Evolutionary conservation across 2,797 vertebrate species (phyloP).

Genomic region (Labeo calbasu): DNA sequence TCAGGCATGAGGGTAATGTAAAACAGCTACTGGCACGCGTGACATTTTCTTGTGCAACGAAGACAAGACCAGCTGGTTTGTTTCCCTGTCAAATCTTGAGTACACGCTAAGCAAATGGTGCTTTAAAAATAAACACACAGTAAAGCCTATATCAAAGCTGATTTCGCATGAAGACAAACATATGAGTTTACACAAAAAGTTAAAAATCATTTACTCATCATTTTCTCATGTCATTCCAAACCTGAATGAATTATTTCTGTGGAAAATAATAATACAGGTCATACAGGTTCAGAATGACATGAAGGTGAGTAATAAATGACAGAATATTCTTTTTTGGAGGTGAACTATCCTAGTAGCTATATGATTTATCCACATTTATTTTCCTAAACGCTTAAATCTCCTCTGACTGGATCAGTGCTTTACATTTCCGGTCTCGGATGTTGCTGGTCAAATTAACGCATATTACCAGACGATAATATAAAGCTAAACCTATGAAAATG

Average conservation of each 20-base stretch:
- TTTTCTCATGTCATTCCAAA: background rate
- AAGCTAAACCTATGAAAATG: no score
- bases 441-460: no score
- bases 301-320: background rate
- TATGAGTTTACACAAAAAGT: background rate
- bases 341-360: background rate
- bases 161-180: background rate
- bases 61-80: slow-evolving; percentile 67
- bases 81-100: slow-evolving; percentile 59
- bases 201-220: background rate
- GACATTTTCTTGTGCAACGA: slow-evolving; percentile 44
- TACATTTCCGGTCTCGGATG: no score
- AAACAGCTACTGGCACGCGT: slow-evolving; percentile 46
- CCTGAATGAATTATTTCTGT: background rate
- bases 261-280: background rate
- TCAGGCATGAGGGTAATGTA: slow-evolving; percentile 39
- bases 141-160: slow-evolving; percentile 6
- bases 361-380: background rate
- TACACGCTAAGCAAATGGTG: slow-evolving; percentile 24
- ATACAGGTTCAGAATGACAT: slow-evolving; percentile 6
- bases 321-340: background rate
- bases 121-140: slow-evolving; percentile 35
- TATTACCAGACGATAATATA: no score
- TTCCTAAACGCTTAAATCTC: no score
- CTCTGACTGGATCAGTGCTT: no score